A percentile compares a stretch with the other conserved stretches of the same genome.
Evolutionary conservation across 2,797 vertebrate species (phyloP).

Genomic region (Ceyx erithaca): DNA sequence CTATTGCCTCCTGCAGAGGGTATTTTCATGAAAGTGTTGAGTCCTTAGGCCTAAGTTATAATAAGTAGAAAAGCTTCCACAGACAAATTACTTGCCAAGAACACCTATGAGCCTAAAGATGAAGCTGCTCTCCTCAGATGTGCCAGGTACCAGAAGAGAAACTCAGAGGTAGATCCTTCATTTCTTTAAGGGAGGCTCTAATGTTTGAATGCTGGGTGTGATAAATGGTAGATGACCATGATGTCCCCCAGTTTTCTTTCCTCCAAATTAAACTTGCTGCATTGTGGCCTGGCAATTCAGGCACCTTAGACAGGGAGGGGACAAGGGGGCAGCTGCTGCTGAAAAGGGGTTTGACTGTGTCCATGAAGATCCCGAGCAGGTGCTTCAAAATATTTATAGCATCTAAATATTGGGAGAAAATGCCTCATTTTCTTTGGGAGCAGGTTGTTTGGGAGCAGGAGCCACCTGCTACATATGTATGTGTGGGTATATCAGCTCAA

Average conservation of each 20-base stretch:
- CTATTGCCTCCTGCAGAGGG: background rate
- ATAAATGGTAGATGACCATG: background rate
- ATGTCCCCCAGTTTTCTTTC: background rate
- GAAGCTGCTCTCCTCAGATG: background rate
- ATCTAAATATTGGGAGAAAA: background rate
- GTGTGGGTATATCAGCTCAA: background rate
- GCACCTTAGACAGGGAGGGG: fast-evolving
- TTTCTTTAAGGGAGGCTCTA: background rate
- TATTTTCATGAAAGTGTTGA: background rate
- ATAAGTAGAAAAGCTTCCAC: background rate
- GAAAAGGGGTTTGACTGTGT: background rate
- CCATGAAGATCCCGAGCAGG: background rate
- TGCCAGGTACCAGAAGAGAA: background rate
- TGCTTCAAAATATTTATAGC: background rate
- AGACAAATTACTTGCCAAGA: background rate
- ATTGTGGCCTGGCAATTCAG: background rate
- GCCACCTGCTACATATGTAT: constrained; percentile 27
- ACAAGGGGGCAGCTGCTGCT: background rate
- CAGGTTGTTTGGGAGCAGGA: constrained; percentile 23
- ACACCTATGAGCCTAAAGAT: background rate
- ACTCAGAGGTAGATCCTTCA: background rate
- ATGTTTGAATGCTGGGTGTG: background rate
- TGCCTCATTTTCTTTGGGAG: background rate
- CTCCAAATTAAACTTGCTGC: background rate
- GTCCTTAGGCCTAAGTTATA: background rate